Evolutionary conservation across 2,797 vertebrate genomes (phyloP).

Genomic region (Silurus aristotelis): DNA sequence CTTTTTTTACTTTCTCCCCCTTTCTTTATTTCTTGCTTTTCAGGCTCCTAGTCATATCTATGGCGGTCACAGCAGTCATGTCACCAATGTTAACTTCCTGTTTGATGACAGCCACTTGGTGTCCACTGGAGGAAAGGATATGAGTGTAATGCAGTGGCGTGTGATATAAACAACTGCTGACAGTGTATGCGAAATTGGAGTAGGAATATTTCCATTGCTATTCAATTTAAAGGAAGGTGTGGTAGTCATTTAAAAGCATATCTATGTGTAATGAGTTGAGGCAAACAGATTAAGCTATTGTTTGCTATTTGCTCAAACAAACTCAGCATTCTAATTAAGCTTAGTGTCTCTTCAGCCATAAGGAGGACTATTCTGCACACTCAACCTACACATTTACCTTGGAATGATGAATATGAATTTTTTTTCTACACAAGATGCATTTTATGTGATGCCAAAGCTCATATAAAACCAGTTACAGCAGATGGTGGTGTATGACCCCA

Average conservation of each 20-base stretch:
- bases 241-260: conserved; percentile 13
- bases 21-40: conserved; percentile 53
- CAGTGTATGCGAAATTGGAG: conserved; percentile 6
- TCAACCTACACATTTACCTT: conserved; percentile 8
- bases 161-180: conserved; percentile 75
- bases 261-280: conserved; percentile 10
- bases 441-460: conserved; percentile 50
- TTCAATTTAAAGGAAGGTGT: conserved; percentile 30
- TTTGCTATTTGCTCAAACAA: conserved; percentile 78
- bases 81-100: conserved; percentile 95
- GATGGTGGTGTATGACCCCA: conserved; percentile 35
- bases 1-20: background rate
- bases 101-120: conserved; percentile 90
- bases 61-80: conserved; percentile 94
- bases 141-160: conserved; percentile 97
- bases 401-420: conserved; percentile 36
- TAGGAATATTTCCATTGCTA: conserved; percentile 23
- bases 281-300: conserved; percentile 57
- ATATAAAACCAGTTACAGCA: conserved; percentile 17
- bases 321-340: conserved; percentile 59
- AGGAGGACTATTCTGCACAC: conserved; percentile 5
- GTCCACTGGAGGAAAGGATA: conserved; percentile 97
- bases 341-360: conserved; percentile 24
- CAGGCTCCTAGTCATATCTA: conserved; percentile 93
- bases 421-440: conserved; percentile 26